These are phyloP conservation scores for Polypedilum pembai DNA, from an alignment of 1,140 invertebrate genomes.

Conservation along the genomic window DNA sequence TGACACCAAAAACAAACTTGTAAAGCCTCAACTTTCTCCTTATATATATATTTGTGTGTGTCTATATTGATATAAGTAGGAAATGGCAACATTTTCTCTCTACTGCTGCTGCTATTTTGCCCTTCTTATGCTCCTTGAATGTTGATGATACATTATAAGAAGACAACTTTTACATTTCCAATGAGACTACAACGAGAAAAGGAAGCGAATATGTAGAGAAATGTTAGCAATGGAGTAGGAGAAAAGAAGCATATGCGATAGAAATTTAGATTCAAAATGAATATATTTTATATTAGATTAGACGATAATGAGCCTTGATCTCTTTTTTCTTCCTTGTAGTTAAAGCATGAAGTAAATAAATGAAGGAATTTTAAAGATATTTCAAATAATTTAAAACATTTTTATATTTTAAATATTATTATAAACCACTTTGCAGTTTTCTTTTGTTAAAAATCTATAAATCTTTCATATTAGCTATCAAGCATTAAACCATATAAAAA, in stretches of 20 bases:
- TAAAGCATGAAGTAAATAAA: no score
- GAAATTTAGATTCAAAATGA: conserved; percentile 7
- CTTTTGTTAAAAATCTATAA: no score
- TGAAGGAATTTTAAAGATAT: no score
- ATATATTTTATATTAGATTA: neutral
- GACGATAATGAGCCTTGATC: no score
- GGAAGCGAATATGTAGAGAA: neutral
- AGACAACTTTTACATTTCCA: conserved; percentile 18
- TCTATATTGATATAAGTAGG: neutral
- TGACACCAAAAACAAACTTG: neutral
- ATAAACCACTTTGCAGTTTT: no score
- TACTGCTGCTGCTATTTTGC: no score
- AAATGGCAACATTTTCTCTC: neutral
- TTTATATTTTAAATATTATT: no score
- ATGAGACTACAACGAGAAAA: neutral
- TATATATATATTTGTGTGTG: neutral
- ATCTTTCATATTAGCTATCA: no score
- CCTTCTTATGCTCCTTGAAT: neutral
- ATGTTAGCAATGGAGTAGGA: neutral
- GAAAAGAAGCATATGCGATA: neutral
- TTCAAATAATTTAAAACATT: no score
- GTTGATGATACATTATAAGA: neutral
- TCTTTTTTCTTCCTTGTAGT: no score
- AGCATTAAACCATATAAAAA: no score
- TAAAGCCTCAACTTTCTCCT: neutral